Evolutionary conservation across 2,113 vertebrate genomes (phyloP).

Genomic region (Gasterosteus aculeatus): DNA sequence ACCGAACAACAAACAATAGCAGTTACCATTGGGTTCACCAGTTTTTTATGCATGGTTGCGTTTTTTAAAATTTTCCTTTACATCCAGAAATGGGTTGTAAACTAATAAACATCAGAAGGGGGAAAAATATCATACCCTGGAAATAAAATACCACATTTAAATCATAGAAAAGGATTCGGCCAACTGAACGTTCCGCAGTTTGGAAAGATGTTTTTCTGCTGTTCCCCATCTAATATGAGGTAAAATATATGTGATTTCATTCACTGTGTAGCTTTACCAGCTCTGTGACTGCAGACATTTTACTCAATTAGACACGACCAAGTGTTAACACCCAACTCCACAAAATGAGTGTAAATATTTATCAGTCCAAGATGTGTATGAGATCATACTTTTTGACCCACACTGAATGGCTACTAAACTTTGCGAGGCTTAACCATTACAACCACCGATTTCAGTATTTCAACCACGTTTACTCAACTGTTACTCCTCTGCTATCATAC

Average conservation of each 20-base stretch:
- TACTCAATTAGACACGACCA: neutral
- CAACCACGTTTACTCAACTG: neutral
- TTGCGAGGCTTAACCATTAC: neutral
- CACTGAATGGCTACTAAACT: slow-evolving; percentile 6
- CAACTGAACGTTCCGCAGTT: neutral
- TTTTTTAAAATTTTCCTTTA: neutral
- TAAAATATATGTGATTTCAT: neutral
- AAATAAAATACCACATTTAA: neutral
- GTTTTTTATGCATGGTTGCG: neutral
- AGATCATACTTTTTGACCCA: neutral
- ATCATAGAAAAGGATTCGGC: neutral
- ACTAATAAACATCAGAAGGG: neutral
- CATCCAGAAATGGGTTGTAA: neutral
- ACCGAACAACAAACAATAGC: too few relatives aligned
- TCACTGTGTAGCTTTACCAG: neutral
- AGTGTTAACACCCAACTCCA: neutral
- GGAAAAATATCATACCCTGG: neutral
- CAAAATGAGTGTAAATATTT: neutral
- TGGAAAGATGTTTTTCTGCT: neutral
- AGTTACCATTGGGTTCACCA: neutral
- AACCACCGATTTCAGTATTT: slow-evolving; percentile 17
- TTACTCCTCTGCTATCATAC: neutral
- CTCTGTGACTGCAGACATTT: neutral
- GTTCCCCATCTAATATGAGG: neutral
- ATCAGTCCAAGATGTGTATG: neutral